Evolutionary conservation across 2,113 vertebrate genomes (phyloP).

Genomic region (Thunnus maccoyii): DNA sequence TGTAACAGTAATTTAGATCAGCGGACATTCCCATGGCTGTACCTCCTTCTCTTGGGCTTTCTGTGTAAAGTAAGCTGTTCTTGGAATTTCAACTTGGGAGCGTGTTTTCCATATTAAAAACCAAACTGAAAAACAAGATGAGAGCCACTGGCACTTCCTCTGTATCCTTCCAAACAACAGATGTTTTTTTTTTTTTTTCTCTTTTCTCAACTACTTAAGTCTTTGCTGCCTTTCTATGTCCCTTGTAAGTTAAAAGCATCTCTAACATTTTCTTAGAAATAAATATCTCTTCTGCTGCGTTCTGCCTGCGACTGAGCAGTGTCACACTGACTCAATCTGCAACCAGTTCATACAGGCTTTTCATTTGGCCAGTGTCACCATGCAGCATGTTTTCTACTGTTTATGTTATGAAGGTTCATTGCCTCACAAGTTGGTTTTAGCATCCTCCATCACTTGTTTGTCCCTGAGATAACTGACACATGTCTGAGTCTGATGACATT

Average conservation of each 20-base stretch:
- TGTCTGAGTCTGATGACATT: background rate
- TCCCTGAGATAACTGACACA: slow-evolving; percentile 23
- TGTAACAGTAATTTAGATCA: slow-evolving; percentile 14
- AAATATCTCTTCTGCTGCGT: background rate
- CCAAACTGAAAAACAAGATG: background rate
- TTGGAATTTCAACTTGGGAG: background rate
- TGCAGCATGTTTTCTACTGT: too few species aligned
- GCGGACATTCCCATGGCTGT: background rate
- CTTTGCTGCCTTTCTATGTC: background rate
- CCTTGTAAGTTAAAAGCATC: background rate
- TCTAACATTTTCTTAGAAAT: background rate
- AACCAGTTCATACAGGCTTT: too few species aligned
- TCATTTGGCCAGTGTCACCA: too few species aligned
- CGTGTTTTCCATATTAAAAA: background rate
- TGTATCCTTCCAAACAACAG: background rate
- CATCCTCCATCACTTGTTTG: background rate
- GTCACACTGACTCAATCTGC: too few species aligned
- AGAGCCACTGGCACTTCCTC: background rate
- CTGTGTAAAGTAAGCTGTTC: background rate
- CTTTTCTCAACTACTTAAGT: too few species aligned
- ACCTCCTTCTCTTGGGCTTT: background rate
- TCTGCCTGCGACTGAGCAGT: too few species aligned
- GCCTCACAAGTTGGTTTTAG: too few species aligned
- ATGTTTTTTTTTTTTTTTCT: background rate
- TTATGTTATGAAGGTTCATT: background rate